phyloP scores from a whole-genome alignment of 2,113 vertebrate genomes.

The Xerus inauris region DNA sequence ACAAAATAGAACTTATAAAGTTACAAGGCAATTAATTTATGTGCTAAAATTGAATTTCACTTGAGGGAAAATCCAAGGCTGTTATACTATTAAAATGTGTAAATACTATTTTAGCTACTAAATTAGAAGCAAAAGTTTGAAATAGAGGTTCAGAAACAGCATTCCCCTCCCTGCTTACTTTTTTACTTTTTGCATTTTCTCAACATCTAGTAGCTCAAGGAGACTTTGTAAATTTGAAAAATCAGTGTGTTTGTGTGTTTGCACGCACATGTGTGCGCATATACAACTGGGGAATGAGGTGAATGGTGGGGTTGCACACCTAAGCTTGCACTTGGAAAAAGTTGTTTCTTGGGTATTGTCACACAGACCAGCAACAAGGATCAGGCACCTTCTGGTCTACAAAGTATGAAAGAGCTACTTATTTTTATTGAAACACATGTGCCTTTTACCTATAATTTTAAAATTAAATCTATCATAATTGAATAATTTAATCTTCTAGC shows the following conservation, averaged over 20 bases:
- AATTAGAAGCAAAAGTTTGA: slow-evolving; percentile 25
- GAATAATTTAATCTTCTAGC: background rate
- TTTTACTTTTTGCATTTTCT: slow-evolving; percentile 40
- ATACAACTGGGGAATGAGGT: background rate
- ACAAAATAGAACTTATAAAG: background rate
- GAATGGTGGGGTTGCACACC: background rate
- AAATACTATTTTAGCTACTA: background rate
- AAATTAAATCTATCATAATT: background rate
- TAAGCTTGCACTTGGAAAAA: background rate
- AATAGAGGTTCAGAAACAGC: background rate
- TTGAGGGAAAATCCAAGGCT: background rate
- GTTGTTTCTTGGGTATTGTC: background rate
- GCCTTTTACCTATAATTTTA: background rate
- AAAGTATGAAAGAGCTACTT: background rate
- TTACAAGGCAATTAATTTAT: slow-evolving; percentile 36
- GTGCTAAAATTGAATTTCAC: slow-evolving; percentile 41
- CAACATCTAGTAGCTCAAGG: background rate
- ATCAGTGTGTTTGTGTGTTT: background rate
- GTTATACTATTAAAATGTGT: background rate
- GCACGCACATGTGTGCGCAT: background rate
- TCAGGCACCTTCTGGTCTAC: background rate
- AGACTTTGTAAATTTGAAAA: background rate
- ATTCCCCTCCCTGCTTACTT: background rate
- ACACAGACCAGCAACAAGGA: background rate
- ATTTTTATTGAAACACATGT: slow-evolving; percentile 9